Evolutionary conservation across 2,888 invertebrate species (phyloP).

Genomic region (Oxyscelio sp.): DNA sequence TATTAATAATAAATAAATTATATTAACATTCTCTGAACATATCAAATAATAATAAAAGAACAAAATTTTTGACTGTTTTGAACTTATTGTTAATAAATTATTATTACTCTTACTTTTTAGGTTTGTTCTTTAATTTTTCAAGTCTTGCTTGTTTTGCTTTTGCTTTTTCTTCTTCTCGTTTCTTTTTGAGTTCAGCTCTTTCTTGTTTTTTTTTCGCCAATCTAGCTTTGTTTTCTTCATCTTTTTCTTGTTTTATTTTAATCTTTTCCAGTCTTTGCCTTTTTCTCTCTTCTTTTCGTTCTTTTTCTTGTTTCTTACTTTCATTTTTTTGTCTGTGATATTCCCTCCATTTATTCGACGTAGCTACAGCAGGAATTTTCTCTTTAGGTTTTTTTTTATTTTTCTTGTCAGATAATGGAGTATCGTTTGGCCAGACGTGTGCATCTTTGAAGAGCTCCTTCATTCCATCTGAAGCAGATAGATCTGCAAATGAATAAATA

Average conservation of each 20-base stretch:
- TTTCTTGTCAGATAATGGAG: background rate
- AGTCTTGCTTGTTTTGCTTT: background rate
- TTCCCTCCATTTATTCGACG: conserved; percentile 7
- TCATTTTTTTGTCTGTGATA: background rate
- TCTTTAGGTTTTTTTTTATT: conserved; percentile 8
- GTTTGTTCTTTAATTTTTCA: no score
- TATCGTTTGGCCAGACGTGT: conserved; percentile 6
- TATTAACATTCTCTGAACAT: no score
- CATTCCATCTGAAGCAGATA: background rate
- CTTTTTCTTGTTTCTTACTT: background rate
- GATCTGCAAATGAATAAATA: no score
- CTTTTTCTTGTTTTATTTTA: conserved; percentile 16
- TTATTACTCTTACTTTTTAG: no score
- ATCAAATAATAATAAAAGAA: no score
- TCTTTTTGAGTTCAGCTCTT: conserved; percentile 2
- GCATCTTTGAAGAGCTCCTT: background rate
- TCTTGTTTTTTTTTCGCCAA: conserved; percentile 8
- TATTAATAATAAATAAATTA: no score
- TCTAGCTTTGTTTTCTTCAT: conserved; percentile 28
- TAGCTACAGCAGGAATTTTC: conserved; percentile 10
- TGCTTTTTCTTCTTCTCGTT: conserved; percentile 5
- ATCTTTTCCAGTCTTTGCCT: conserved; percentile 6
- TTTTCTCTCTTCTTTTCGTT: conserved; percentile 8
- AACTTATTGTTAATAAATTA: no score
- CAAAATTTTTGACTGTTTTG: no score